Percentiles rank a stretch among this genome's conserved stretches.
Conservation (phyloP, 2,797 vertebrate species). For the Pseudomugil tenellus region DNA sequence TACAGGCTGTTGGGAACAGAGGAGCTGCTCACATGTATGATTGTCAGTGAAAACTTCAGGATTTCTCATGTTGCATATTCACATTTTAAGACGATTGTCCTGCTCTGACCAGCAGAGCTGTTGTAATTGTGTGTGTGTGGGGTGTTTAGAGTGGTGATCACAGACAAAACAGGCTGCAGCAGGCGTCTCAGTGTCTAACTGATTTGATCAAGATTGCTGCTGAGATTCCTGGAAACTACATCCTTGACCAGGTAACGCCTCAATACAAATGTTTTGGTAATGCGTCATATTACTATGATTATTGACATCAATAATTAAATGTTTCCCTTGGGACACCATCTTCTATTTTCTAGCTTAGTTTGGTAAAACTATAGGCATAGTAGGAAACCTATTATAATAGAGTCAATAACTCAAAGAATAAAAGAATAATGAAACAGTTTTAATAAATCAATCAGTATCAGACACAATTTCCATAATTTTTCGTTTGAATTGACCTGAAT, state of each 20-base stretch:
- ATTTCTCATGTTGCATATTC: neutral
- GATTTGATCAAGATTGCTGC: conserved; percentile 88
- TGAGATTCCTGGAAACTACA: conserved; percentile 87
- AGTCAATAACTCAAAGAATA: too few species aligned
- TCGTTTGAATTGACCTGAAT: too few species aligned
- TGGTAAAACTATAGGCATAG: too few species aligned
- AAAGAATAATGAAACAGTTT: too few species aligned
- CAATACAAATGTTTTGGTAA: too few species aligned
- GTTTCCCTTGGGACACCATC: too few species aligned
- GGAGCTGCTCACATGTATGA: conserved; percentile 85
- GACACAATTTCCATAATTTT: too few species aligned
- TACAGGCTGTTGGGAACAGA: conserved; percentile 87
- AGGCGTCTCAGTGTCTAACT: conserved; percentile 90
- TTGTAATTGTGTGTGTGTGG: conserved; percentile 8
- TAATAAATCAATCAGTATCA: too few species aligned
- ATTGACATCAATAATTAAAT: too few species aligned
- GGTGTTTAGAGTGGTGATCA: conserved; percentile 72
- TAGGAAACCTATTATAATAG: too few species aligned
- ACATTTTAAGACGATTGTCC: conserved; percentile 2
- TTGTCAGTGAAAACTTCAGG: conserved; percentile 73
- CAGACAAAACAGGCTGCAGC: conserved; percentile 81
- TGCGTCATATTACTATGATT: too few species aligned
- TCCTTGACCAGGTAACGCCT: conserved; percentile 90
- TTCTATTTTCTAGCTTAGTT: too few species aligned
- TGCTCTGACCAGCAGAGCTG: conserved; percentile 2